Percentiles rank a stretch among this genome's conserved stretches.
These are phyloP conservation scores for Hyperoplus immaculatus DNA, from an alignment of 2,797 vertebrate genomes.

Conservation along the genomic window DNA sequence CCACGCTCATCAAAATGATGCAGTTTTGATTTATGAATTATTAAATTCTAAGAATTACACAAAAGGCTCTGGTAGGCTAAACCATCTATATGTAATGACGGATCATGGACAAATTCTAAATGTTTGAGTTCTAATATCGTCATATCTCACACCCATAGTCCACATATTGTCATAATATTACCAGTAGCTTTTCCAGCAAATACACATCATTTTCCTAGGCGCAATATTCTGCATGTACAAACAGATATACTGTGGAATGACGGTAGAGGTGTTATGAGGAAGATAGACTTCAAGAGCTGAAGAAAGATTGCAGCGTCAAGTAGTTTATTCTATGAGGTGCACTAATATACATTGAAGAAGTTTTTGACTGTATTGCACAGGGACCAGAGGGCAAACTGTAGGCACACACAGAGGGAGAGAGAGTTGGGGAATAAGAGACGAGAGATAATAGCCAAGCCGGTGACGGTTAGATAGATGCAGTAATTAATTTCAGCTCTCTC, in stretches of 20 bases:
- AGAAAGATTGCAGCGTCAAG: slow-evolving; percentile 1
- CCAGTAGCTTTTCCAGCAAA: background rate
- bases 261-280: too few species aligned
- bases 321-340: background rate
- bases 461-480: slow-evolving; percentile 75
- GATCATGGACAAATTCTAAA: too few species aligned
- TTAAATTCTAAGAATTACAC: too few species aligned
- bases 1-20: too few species aligned
- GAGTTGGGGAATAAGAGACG: slow-evolving; percentile 35
- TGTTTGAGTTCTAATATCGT: too few species aligned
- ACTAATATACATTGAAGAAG: background rate
- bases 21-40: too few species aligned
- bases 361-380: slow-evolving; percentile 28
- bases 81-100: too few species aligned
- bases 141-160: background rate
- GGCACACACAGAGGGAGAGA: slow-evolving; percentile 31
- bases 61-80: too few species aligned
- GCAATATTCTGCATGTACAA: background rate
- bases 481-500: slow-evolving; percentile 80
- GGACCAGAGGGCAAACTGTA: slow-evolving; percentile 39
- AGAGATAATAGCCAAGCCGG: slow-evolving; percentile 69
- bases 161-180: slow-evolving; percentile 4
- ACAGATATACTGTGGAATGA: background rate
- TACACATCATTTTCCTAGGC: background rate
- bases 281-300: background rate